Evolutionary conservation across 1,140 invertebrate genomes (phyloP).

Genomic region (Nasonia vitripennis): DNA sequence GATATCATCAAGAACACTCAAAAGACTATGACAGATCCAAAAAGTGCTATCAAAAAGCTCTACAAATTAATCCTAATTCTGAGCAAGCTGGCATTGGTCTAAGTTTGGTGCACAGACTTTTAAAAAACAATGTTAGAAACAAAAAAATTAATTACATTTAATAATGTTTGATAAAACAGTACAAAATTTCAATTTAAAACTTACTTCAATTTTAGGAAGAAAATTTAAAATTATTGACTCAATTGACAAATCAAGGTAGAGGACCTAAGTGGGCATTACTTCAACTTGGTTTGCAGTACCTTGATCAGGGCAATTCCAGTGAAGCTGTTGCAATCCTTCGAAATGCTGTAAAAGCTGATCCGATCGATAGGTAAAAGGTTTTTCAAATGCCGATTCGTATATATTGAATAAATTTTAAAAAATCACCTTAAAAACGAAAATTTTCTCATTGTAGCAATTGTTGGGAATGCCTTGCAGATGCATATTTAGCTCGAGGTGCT

Average conservation of each 20-base stretch:
- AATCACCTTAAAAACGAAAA: slow-evolving; percentile 21
- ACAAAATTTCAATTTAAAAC: slow-evolving; percentile 41
- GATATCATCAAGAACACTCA: slow-evolving; percentile 80
- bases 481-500: slow-evolving; percentile 88
- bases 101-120: slow-evolving; percentile 83
- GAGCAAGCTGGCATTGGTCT: slow-evolving; percentile 82
- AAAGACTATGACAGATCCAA: slow-evolving; percentile 81
- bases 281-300: slow-evolving; percentile 85
- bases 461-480: slow-evolving; percentile 93
- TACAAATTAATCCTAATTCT: slow-evolving; percentile 82
- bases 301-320: slow-evolving; percentile 81
- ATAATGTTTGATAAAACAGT: slow-evolving; percentile 13
- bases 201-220: slow-evolving; percentile 73
- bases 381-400: slow-evolving; percentile 17
- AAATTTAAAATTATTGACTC: slow-evolving; percentile 82
- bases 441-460: slow-evolving; percentile 74
- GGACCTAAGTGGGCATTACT: slow-evolving; percentile 87
- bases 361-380: slow-evolving; percentile 78
- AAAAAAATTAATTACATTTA: slow-evolving; percentile 14
- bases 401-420: background rate
- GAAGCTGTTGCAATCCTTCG: slow-evolving; percentile 86
- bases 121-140: slow-evolving; percentile 79
- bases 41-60: slow-evolving; percentile 89
- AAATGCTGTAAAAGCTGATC: slow-evolving; percentile 84
- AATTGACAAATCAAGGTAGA: slow-evolving; percentile 74